Evolutionary conservation across 2,797 vertebrate genomes (phyloP).

Genomic region (Gila robusta): DNA sequence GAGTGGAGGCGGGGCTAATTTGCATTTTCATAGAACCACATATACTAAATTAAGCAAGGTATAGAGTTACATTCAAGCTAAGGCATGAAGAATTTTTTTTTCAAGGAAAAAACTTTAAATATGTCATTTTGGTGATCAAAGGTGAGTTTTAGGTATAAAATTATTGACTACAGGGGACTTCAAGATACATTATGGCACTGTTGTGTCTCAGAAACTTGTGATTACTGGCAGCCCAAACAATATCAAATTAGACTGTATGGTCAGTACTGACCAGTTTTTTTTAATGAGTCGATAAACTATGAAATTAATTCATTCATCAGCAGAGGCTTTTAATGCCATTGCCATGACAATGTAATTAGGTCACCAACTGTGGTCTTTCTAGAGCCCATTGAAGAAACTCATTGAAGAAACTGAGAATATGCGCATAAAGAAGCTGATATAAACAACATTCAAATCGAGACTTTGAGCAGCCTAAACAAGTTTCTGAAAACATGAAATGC

Average conservation of each 20-base stretch:
- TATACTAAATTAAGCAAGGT: no score
- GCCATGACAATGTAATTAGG: slow-evolving; percentile 45
- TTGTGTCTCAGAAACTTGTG: neutral
- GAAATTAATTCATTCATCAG: neutral
- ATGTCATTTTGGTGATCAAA: no score
- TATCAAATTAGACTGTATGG: neutral
- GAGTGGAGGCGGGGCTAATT: no score
- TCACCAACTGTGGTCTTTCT: neutral
- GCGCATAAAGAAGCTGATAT: neutral
- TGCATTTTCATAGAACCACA: no score
- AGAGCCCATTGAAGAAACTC: neutral
- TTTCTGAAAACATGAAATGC: neutral
- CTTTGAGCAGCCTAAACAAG: neutral
- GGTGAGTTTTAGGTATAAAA: no score
- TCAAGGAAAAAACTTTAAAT: no score
- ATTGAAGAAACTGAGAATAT: neutral
- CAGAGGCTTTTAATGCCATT: slow-evolving; percentile 20
- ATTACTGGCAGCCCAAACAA: neutral
- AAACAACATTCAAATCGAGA: neutral
- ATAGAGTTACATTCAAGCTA: no score
- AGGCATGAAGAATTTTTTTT: no score
- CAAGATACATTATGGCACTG: neutral
- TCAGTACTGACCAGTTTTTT: neutral
- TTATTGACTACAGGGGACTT: no score
- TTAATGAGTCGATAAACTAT: neutral